Base-by-base conservation (phyloP, 1,140 invertebrate genomes). In the Sogatella furcifera region DNA sequence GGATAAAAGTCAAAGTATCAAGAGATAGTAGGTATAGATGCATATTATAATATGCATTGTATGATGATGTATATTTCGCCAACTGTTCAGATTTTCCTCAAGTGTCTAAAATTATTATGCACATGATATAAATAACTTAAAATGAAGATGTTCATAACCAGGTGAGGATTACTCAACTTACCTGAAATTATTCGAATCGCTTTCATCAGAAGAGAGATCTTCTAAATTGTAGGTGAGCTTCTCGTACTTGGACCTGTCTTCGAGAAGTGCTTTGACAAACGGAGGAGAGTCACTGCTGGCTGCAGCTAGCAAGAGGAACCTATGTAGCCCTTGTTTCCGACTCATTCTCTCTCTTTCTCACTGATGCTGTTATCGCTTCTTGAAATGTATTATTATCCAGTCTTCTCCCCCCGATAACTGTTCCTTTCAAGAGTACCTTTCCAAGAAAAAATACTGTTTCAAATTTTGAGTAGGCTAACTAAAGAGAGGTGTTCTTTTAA, bases 211-310 rank as follows among this genome's bases (percentile, higher is more conserved):
- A 17, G 81, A 84, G 5, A 80, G 69, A 60, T 82, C 84, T 60
- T 74, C 74, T 0, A 69, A 70, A 54, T 77, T 78, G 64, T 77
- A 77, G 2, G 79, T 77, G n/a, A 89, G 71, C 67, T 89, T 89
- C 65, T 88, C 86, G 66, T 89, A 89, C 65, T 88, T 89, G n/a
- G 85, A 87, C 13, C 85, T 75, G 72, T 89, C 84, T 65, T 89
- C 85, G 0, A 83, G 63, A 0, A 85, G 85, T 0, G 81, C 77
- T 62, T 80, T 79, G 0, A 84, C 80, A 66, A 85, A 87, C 1
- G 75, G 75, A 2, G 77, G 77, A 9, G 78, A 78, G 10, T 31
- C 58, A 46, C 49, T 62, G 19, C 69, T 69, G 34, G 34, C 11
- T 0, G 76, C n/a, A n/a, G n/a, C 68, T 64, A 66, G 19, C n/a